Evolutionary conservation across 1,140 invertebrate species (phyloP), one percentile per base, ranked within the genome.

Genomic region (Nasonia vitripennis): DNA sequence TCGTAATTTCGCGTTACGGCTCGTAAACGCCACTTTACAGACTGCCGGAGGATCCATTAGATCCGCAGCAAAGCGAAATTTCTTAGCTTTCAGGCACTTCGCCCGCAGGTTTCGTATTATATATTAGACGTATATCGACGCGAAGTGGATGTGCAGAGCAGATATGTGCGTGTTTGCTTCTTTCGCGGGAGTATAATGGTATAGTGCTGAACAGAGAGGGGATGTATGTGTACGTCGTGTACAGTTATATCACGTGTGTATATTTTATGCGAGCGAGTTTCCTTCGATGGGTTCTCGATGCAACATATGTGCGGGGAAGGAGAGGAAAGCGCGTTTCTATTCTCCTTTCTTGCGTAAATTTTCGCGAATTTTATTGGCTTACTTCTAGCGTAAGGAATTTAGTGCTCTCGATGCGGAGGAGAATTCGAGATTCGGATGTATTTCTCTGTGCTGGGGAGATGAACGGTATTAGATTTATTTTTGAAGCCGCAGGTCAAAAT

Each of bases 1-100:
- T 82, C 27, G 27, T 84, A 84, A 84, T 84, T 78, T 79, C 83
- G 27, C 68, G 77, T 73, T 78, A 62, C 67, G 27, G 67, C 27
- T 79, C 83, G 67, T 84, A 79, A 84, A 84, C n/a, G 83, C 17
- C n/a, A 45, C 27, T 84, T 73, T 84, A 84, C 37, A 37, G 75
- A 9, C 48, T 3, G 20, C 20, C 1, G 77, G 12, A 55, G 77
- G 74, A 37, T 41, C 82, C 83, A 84, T 84, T 84, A 78, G 67
- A 84, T 79, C 67, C 23, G 1, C 1, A 27, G 27, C 1, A 27
- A 1, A 1, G 83, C 27, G 17, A 41, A 78, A 84, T 73, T 71
- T 73, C 75, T 48, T 1, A 20, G 55, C 1, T 27, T 37, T 3
- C 6, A 41, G 6, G 71, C 31, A 77, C 31, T 82, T 81, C 45